Evolutionary conservation across 1,140 invertebrate species (phyloP).

Genomic region (Ceratina calcarata): DNA sequence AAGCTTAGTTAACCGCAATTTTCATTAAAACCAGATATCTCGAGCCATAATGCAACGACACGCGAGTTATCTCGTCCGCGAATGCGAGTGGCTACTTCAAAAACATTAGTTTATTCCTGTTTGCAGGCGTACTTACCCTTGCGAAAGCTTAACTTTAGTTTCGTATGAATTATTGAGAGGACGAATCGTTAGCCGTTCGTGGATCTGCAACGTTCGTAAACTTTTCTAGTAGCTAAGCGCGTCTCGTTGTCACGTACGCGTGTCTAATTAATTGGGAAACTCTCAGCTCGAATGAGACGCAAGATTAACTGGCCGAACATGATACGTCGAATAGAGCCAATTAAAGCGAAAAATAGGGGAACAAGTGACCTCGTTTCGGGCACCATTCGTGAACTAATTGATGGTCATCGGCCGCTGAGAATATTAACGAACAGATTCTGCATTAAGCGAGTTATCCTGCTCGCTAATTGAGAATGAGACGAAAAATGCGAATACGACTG

Average conservation of each 20-base stretch:
- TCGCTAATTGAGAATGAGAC: neutral
- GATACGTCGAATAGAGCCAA: neutral
- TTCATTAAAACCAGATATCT: too few species aligned
- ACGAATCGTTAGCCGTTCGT: neutral
- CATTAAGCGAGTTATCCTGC: neutral
- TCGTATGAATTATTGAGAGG: neutral
- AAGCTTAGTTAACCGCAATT: too few species aligned
- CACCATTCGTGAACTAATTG: neutral
- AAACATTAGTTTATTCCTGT: too few species aligned
- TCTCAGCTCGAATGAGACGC: neutral
- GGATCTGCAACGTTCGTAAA: neutral
- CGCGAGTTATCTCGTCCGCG: too few species aligned
- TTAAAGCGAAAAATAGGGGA: constrained; percentile 13
- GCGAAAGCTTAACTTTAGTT: neutral
- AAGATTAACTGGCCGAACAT: neutral
- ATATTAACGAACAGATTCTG: constrained; percentile 13
- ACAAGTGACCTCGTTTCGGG: neutral
- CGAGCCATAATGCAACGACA: too few species aligned
- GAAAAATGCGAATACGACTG: neutral
- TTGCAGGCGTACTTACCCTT: too few species aligned
- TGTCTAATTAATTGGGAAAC: constrained; percentile 16
- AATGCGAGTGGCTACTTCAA: too few species aligned
- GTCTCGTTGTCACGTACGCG: neutral
- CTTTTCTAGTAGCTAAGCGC: neutral
- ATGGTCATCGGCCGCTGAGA: neutral